These are phyloP conservation scores for Tetropium fuscum DNA, from an alignment of 2,888 invertebrate genomes.

Conservation along the genomic window DNA sequence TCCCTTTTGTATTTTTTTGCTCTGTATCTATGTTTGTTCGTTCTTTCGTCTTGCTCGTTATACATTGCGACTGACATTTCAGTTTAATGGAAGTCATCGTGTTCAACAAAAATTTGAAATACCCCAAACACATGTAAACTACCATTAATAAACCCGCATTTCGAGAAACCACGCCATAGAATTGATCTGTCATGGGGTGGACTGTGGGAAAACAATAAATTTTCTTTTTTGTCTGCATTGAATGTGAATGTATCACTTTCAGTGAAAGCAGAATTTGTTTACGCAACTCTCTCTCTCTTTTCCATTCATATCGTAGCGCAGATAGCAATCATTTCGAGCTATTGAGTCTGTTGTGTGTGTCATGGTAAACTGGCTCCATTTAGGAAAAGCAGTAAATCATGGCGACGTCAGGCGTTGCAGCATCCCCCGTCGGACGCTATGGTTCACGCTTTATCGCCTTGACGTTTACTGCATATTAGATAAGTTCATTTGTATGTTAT, in stretches of 20 bases:
- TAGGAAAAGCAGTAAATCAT: constrained; percentile 60
- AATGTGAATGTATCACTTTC: constrained; percentile 2
- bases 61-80: too few species aligned
- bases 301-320: constrained; percentile 2
- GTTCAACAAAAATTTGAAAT: too few species aligned
- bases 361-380: constrained; percentile 61
- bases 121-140: too few species aligned
- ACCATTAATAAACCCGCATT: too few species aligned
- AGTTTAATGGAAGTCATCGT: too few species aligned
- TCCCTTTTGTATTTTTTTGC: too few species aligned
- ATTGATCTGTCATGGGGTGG: too few species aligned
- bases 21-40: too few species aligned
- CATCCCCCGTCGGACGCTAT: constrained; percentile 38
- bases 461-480: constrained; percentile 57
- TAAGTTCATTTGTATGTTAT: constrained; percentile 21
- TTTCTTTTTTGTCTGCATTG: too few species aligned
- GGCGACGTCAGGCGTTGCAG: constrained; percentile 45
- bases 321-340: constrained; percentile 25
- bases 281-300: not conserved
- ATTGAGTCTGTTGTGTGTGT: constrained; percentile 40
- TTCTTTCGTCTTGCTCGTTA: too few species aligned
- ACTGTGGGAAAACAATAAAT: too few species aligned
- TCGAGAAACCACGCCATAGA: too few species aligned
- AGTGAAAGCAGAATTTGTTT: constrained; percentile 4
- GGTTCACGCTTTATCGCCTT: constrained; percentile 46